Evolutionary conservation across 1,140 invertebrate species (phyloP).

Genomic region (Ceratoteleas bidentatus): DNA sequence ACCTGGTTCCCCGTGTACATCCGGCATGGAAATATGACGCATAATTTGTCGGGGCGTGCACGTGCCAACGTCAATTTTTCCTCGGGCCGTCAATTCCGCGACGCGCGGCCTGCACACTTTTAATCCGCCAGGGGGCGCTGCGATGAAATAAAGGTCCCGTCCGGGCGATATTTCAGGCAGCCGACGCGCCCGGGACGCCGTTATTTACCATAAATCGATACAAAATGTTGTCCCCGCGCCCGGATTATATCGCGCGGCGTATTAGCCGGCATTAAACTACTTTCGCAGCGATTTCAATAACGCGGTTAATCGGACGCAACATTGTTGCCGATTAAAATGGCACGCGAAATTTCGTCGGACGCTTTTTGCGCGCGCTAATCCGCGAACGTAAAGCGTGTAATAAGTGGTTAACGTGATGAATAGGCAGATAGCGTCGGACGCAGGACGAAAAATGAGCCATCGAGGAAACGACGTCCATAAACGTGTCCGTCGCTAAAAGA

Average conservation of each 20-base stretch:
- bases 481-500: slow-evolving; percentile 55
- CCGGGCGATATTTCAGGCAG: slow-evolving; percentile 51
- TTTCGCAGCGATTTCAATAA: no score
- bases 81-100: slow-evolving; percentile 35
- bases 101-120: slow-evolving; percentile 38
- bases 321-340: neutral
- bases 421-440: slow-evolving; percentile 36
- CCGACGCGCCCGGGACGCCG: slow-evolving; percentile 36
- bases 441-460: slow-evolving; percentile 50
- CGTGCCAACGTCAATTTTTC: slow-evolving; percentile 41
- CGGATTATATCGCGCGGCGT: neutral
- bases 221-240: slow-evolving; percentile 13
- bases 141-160: slow-evolving; percentile 59
- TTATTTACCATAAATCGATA: slow-evolving; percentile 61
- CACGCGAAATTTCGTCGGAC: neutral
- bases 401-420: slow-evolving; percentile 56
- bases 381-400: slow-evolving; percentile 21
- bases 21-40: neutral
- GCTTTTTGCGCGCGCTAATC: neutral
- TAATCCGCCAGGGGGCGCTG: slow-evolving; percentile 44
- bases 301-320: neutral
- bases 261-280: neutral
- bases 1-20: no score
- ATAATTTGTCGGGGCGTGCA: neutral
- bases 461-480: slow-evolving; percentile 44